A percentile compares a stretch with the other conserved stretches of the same genome.
Conservation (phyloP, 2,113 vertebrate species). For the Falco punctatus region DNA sequence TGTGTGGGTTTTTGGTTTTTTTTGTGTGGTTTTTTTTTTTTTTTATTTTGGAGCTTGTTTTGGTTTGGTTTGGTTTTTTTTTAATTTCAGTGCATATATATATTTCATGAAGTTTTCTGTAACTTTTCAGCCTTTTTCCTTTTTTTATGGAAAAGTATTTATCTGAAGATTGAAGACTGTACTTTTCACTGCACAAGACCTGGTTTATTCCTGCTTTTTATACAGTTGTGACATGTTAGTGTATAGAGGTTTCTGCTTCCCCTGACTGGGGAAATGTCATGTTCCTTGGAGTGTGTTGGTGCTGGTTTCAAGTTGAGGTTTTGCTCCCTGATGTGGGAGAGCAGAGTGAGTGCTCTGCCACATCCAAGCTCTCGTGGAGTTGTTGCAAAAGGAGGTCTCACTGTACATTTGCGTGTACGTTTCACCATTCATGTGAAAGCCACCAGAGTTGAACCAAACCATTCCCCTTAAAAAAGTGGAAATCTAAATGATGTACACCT, state of each 20-base stretch:
- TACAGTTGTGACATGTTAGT: accelerated
- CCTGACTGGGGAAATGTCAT: accelerated
- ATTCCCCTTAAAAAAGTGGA: background rate
- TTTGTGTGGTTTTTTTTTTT: background rate
- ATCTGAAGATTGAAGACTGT: background rate
- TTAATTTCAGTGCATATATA: background rate
- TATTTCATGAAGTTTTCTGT: background rate
- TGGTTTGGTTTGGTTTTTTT: background rate
- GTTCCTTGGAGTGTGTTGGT: no score
- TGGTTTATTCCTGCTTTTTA: background rate
- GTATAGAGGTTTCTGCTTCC: background rate
- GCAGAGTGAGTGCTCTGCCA: background rate
- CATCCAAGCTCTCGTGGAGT: accelerated
- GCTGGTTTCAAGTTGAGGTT: background rate
- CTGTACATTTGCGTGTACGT: accelerated
- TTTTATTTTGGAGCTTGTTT: background rate
- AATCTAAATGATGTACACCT: background rate
- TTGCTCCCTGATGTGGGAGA: background rate
- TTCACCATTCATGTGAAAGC: background rate
- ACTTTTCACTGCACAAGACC: background rate
- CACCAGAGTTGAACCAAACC: background rate
- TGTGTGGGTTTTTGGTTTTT: background rate
- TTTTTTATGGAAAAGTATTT: background rate
- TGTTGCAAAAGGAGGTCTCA: accelerated
- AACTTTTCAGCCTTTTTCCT: background rate